Base-by-base conservation (phyloP, 2,797 vertebrate species). In the Lycodopsis pacificus region DNA sequence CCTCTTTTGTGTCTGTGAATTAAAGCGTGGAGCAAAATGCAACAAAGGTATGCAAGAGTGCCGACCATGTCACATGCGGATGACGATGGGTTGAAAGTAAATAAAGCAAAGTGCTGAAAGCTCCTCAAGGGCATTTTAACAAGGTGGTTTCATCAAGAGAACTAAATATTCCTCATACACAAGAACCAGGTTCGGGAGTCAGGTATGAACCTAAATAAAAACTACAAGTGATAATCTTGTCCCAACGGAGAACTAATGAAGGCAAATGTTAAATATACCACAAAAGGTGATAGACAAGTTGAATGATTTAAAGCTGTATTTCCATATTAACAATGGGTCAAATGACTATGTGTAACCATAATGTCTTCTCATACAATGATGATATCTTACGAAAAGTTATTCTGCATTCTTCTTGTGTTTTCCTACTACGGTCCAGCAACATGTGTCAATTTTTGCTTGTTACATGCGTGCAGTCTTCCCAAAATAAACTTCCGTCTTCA, bases 1-100 rank as follows among this genome's bases (percentile, higher is more conserved):
- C 81, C 65, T 86, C 84, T 89, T 90, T 85, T 86, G 76, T 77
- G 69, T 67, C 74, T 73, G 70, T 44, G 72, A 90, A 86, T 91
- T 83, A 90, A 88, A 91, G 77, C 7, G 15, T 7, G 65, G 59
- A 69, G 53, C 65, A 74, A 79, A 74, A 76, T 1, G 71, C 64
- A 82, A 80, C 86, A 88, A 84, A 89, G 86, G 80, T 82, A 82
- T 73, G 87, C 66, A 53, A 65, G 65, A 56, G 67, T 40, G 76
- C 38, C 17, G 58, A 69, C 86, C 88, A 92, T 86, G 91, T 91
- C 92, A 89, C 56, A 62, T 42, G 70, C 5, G 30, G 82, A 80
- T 72, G 84, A 83, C 27, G 79, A 71, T 11, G 81, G 76, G 73
- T 79, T 82, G 72, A 87, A 84, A 83, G 81, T 42, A 51, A 46